phyloP scores from a whole-genome alignment of 2,797 vertebrate species.

The Chelon labrosus region DNA sequence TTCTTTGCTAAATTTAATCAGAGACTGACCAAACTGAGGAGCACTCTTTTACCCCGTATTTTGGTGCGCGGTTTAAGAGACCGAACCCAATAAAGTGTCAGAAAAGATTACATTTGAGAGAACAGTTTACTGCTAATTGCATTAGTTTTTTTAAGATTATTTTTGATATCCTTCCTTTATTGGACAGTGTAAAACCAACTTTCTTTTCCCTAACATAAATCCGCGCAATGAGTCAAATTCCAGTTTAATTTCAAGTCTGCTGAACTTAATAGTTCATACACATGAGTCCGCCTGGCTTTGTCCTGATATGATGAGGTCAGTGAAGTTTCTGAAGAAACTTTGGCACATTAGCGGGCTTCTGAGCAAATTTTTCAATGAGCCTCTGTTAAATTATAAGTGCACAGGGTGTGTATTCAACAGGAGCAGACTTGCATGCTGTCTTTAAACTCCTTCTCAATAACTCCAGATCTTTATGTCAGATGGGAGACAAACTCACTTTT shows the following conservation, averaged over 20 bases:
- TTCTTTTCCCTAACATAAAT: not conserved
- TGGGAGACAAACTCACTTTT: not conserved
- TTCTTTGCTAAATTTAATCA: not conserved
- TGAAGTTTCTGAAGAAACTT: not conserved
- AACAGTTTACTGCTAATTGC: not conserved
- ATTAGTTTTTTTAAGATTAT: not conserved
- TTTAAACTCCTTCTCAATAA: constrained; percentile 10
- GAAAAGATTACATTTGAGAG: not conserved
- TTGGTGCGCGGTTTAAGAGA: not conserved
- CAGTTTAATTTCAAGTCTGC: not conserved
- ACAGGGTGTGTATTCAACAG: too few species aligned
- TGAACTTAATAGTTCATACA: not conserved
- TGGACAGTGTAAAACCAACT: not conserved
- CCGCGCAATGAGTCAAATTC: not conserved
- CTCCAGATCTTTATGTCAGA: constrained; percentile 1
- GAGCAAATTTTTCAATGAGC: too few species aligned
- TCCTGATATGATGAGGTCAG: not conserved
- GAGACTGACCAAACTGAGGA: not conserved
- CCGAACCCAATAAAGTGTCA: not conserved
- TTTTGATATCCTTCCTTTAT: not conserved
- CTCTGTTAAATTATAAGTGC: too few species aligned
- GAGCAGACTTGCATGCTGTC: not conserved
- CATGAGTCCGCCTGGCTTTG: too few species aligned
- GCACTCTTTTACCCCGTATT: too few species aligned
- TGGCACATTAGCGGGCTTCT: not conserved